These are phyloP conservation scores for Pocillopora damicornis DNA, from an alignment of 64 coral and sea anemone species.

Conservation along the genomic window DNA sequence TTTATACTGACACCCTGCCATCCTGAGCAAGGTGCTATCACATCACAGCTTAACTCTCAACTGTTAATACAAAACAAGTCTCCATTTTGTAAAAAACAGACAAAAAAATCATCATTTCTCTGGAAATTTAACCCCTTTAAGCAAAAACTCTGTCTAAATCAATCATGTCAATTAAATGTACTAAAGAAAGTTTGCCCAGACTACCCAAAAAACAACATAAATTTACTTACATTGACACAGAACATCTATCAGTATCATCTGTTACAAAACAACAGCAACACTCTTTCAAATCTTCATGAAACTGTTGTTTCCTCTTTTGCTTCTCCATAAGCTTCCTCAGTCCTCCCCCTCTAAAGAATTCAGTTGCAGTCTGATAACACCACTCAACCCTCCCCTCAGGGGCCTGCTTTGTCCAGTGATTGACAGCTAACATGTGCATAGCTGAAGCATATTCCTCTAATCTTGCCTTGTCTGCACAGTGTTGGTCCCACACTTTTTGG, in stretches of 20 bases:
- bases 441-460: constrained; percentile 80
- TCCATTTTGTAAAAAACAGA: background rate
- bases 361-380: constrained; percentile 64
- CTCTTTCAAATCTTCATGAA: constrained; percentile 25
- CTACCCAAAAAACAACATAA: background rate
- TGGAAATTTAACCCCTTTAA: background rate
- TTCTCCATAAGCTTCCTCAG: constrained; percentile 61
- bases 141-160: too few relatives aligned
- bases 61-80: too few relatives aligned
- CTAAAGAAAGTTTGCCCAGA: too few relatives aligned
- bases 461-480: constrained; percentile 58
- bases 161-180: too few relatives aligned
- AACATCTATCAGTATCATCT: background rate
- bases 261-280: constrained; percentile 73
- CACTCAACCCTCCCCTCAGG: constrained; percentile 73
- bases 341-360: constrained; percentile 80
- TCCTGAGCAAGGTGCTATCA: too few relatives aligned
- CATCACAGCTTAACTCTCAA: too few relatives aligned
- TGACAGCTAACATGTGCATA: constrained; percentile 70
- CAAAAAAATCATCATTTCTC: background rate
- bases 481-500: constrained; percentile 70
- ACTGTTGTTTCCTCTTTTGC: constrained; percentile 48
- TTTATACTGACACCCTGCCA: too few relatives aligned
- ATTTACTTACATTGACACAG: background rate
- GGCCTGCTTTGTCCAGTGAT: constrained; percentile 76